These are phyloP conservation scores for Eilema griseolum DNA, from an alignment of 2,888 invertebrate genomes.

Conservation along the genomic window DNA sequence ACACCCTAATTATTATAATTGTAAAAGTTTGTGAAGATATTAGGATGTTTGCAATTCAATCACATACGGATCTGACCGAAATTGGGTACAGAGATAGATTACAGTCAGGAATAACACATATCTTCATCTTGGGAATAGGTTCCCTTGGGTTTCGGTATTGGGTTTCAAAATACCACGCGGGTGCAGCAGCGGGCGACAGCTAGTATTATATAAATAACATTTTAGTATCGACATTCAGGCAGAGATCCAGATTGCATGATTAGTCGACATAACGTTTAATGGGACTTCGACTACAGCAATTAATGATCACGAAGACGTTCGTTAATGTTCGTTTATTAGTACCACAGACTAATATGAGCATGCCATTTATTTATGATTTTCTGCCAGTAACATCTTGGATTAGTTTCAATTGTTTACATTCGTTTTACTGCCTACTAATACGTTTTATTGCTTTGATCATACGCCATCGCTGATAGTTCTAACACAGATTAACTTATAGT, in stretches of 20 bases:
- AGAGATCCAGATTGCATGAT: conserved; percentile 16
- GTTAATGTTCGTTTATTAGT: neutral
- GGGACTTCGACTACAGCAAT: conserved; percentile 14
- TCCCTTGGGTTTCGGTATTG: no score
- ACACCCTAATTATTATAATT: no score
- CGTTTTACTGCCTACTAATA: neutral
- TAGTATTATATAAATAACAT: no score
- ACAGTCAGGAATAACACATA: no score
- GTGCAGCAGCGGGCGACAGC: no score
- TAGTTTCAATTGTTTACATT: neutral
- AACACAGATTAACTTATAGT: neutral
- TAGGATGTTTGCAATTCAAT: no score
- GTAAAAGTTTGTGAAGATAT: no score
- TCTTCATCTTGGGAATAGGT: no score
- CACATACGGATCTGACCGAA: no score
- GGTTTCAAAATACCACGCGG: no score
- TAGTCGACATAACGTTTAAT: conserved; percentile 19
- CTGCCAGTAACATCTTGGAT: neutral
- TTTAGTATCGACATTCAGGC: neutral
- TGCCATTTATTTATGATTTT: neutral
- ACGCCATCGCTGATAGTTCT: neutral
- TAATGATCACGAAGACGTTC: conserved; percentile 11
- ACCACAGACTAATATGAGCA: conserved; percentile 1
- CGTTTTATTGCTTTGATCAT: neutral
- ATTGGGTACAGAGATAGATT: no score